A percentile compares a stretch with the other conserved stretches of the same genome.
Conservation (phyloP, 2,113 vertebrate genomes). For the Ia io region DNA sequence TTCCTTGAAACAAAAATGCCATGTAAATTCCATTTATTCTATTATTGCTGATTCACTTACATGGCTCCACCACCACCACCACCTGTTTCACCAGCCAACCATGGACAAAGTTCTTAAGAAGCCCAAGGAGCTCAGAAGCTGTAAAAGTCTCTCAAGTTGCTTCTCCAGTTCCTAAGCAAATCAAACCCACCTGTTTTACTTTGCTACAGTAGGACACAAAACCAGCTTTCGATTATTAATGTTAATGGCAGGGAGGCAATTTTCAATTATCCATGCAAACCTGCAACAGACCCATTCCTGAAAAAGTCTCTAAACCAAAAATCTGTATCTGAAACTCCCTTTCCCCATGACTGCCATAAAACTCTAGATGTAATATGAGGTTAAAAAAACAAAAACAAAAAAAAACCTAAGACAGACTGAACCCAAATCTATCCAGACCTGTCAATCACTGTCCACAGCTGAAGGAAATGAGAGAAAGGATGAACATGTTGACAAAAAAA, state of each 20-base stretch:
- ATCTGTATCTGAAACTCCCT: not conserved
- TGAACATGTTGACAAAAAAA: not conserved
- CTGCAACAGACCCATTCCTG: not conserved
- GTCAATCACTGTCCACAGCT: not conserved
- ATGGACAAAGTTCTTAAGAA: not conserved
- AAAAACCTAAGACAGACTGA: not conserved
- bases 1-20: not conserved
- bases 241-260: not conserved
- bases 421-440: not conserved
- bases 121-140: not conserved
- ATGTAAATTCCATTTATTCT: not conserved
- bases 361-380: not conserved
- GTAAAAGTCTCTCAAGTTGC: not conserved
- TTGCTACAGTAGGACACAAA: not conserved
- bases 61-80: not conserved
- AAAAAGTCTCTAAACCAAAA: constrained; percentile 24
- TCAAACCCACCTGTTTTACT: constrained; percentile 35
- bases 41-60: not conserved
- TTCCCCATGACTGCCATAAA: not conserved
- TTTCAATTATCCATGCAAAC: constrained; percentile 37
- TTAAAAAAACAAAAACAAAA: not conserved
- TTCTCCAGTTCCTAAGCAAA: constrained; percentile 20
- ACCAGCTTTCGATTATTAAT: not conserved
- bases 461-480: not conserved
- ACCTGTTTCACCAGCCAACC: not conserved